These are phyloP conservation scores for Cyclophora albipunctata DNA, from an alignment of 2,888 invertebrate genomes.

Conservation along the genomic window DNA sequence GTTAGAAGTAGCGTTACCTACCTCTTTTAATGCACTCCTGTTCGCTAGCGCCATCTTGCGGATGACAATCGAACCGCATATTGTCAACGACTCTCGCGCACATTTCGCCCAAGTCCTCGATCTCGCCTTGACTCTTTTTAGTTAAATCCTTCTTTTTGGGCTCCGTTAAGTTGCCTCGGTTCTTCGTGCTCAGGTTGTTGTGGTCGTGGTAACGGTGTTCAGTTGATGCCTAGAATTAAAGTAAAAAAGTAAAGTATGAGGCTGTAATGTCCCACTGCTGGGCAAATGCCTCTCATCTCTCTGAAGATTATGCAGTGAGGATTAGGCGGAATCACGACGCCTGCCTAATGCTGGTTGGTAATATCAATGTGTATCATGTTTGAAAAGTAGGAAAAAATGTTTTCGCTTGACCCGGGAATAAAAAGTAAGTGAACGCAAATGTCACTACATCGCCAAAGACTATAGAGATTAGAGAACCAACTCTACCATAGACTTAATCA, in stretches of 20 bases:
- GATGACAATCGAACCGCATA: conserved; percentile 82
- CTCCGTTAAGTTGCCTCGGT: conserved; percentile 49
- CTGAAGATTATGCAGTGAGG: no score
- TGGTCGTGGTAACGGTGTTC: conserved; percentile 69
- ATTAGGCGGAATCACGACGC: no score
- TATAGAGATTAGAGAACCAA: no score
- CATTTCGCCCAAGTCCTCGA: conserved; percentile 44
- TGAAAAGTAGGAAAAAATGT: no score
- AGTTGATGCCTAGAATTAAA: conserved; percentile 30
- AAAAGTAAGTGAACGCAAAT: no score
- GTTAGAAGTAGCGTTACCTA: conserved; percentile 17
- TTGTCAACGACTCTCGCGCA: conserved; percentile 62
- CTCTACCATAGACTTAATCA: no score
- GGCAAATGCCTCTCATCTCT: neutral
- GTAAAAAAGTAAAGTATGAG: conserved; percentile 1
- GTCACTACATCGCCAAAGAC: no score
- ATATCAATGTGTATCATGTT: no score
- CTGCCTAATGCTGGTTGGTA: no score
- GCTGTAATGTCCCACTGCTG: no score
- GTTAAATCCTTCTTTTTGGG: conserved; percentile 34
- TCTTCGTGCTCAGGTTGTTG: conserved; percentile 68
- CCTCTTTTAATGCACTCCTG: conserved; percentile 76
- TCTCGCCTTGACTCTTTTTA: conserved; percentile 45
- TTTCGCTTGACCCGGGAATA: no score
- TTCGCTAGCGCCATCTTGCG: conserved; percentile 70